These are phyloP conservation scores for Magallana nippona DNA, from an alignment of 2,888 invertebrate species.

Conservation along the genomic window DNA sequence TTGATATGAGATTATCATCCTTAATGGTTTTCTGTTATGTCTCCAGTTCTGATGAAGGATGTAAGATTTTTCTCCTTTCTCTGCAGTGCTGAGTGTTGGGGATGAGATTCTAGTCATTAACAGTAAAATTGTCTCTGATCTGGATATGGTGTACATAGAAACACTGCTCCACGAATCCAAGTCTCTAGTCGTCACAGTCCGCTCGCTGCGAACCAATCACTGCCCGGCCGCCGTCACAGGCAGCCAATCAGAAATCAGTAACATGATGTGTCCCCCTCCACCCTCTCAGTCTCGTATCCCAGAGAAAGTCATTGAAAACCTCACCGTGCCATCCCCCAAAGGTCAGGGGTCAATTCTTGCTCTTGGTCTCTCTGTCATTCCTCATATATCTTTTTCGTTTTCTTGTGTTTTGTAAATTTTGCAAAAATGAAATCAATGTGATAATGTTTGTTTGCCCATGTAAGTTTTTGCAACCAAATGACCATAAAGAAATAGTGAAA, in stretches of 20 bases:
- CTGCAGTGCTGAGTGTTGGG: slow-evolving; percentile 94
- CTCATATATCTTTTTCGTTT: too few relatives aligned
- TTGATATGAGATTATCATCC: too few relatives aligned
- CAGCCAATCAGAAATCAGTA: slow-evolving; percentile 96
- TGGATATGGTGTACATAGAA: slow-evolving; percentile 99
- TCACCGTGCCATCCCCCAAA: slow-evolving; percentile 95
- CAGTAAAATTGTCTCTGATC: slow-evolving; percentile 97
- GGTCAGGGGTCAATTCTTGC: slow-evolving; percentile 50
- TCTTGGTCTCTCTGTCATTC: too few relatives aligned
- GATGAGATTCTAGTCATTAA: slow-evolving; percentile 99
- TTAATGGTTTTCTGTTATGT: too few relatives aligned
- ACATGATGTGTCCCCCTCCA: slow-evolving; percentile 96
- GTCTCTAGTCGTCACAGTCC: slow-evolving; percentile 97
- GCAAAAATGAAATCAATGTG: too few relatives aligned
- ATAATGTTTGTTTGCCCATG: too few relatives aligned
- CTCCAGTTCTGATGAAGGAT: not conserved
- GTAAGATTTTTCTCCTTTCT: not conserved
- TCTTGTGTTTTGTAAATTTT: too few relatives aligned
- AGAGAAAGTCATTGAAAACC: slow-evolving; percentile 92
- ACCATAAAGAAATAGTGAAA: too few relatives aligned
- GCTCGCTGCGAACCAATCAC: slow-evolving; percentile 89
- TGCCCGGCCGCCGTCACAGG: slow-evolving; percentile 79
- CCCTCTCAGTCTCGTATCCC: slow-evolving; percentile 86
- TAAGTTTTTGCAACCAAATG: too few relatives aligned
- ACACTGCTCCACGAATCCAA: slow-evolving; percentile 96